Evolutionary conservation across 2,797 vertebrate genomes (phyloP).

Genomic region (Neopelma chrysocephalum): DNA sequence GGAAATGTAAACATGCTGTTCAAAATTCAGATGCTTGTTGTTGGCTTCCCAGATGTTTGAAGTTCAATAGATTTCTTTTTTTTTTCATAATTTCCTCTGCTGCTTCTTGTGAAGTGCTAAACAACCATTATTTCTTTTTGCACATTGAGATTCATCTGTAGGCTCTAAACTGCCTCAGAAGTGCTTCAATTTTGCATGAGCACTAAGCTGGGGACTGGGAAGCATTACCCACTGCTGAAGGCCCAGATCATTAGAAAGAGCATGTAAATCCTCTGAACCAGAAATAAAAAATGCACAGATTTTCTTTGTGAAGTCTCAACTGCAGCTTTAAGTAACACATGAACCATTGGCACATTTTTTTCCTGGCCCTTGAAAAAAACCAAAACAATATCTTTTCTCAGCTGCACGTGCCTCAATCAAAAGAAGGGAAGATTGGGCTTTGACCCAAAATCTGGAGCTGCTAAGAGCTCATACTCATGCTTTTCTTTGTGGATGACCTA

Average conservation of each 20-base stretch:
- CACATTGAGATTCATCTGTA: slow-evolving; percentile 77
- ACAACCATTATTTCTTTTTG: slow-evolving; percentile 70
- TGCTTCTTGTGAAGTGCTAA: slow-evolving; percentile 71
- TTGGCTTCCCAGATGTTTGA: slow-evolving; percentile 69
- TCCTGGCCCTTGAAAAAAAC: background rate
- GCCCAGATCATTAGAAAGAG: slow-evolving; percentile 81
- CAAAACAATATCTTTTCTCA: background rate
- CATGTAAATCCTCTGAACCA: slow-evolving; percentile 88
- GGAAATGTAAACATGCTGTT: slow-evolving; percentile 56
- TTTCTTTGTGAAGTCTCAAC: slow-evolving; percentile 72
- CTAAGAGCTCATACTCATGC: background rate
- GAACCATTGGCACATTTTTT: slow-evolving; percentile 42
- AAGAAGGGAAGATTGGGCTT: background rate
- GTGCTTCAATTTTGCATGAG: slow-evolving; percentile 90
- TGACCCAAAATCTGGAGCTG: slow-evolving; percentile 13
- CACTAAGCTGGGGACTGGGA: slow-evolving; percentile 84
- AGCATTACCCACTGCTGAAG: slow-evolving; percentile 74
- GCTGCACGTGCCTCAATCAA: background rate
- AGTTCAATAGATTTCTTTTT: slow-evolving; percentile 64
- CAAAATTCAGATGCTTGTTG: slow-evolving; percentile 37
- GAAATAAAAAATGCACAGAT: slow-evolving; percentile 80
- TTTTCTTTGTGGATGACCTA: background rate
- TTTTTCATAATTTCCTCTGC: slow-evolving; percentile 67
- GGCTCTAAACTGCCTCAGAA: slow-evolving; percentile 79
- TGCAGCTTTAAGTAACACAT: slow-evolving; percentile 71